Evolutionary conservation across 2,113 vertebrate genomes (phyloP), one percentile per base, ranked within the genome.

Genomic region (Colius striatus): DNA sequence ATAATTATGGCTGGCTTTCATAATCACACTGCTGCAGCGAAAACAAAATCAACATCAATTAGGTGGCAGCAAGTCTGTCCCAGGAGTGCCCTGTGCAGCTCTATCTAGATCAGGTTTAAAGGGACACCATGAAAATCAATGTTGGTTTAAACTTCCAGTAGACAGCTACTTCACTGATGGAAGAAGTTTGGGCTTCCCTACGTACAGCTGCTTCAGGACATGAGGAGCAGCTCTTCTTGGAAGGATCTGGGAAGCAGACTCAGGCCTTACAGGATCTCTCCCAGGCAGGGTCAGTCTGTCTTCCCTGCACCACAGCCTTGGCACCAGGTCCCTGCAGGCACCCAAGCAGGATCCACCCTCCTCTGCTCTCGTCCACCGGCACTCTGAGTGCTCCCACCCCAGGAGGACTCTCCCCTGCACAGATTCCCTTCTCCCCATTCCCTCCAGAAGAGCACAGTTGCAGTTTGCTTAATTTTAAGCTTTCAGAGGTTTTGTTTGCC

Each of bases 1-100:
- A 98, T 99, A 98, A 98, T 98, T 98, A 98, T 57, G 96, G 97
- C 97, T 98, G 96, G 98, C 97, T 98, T 98, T 98, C 97, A 96
- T 98, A 98, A 98, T 99, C 98, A 98, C 96, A 98, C 97, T 96
- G 73, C 72, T 84, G 92, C 96, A 81, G 77, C 94, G 91, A 97
- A 96, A 96, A 97, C 94, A 97, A 97, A 97, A 95, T 96, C 94
- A 93, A 90, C 96, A 97, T 96, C 98, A 97, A 95, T 97, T 95
- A 96, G 88, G 63, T 55, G 85, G 84, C 16, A 61, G 73, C 63
- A 47, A 63, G 65, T 70, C 67, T 63, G 55, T 94, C 92, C 96
- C 81, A 54, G 60, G 95, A 94, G 94, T 53, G 30, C 80, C 87
- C 91, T 68, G 48, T 72, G 66, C 45, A 65, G 71, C 83, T 94